A percentile compares a stretch with the other conserved stretches of the same genome.
Conservation (phyloP, 2,113 vertebrate species). For the Xenopus laevis region DNA sequence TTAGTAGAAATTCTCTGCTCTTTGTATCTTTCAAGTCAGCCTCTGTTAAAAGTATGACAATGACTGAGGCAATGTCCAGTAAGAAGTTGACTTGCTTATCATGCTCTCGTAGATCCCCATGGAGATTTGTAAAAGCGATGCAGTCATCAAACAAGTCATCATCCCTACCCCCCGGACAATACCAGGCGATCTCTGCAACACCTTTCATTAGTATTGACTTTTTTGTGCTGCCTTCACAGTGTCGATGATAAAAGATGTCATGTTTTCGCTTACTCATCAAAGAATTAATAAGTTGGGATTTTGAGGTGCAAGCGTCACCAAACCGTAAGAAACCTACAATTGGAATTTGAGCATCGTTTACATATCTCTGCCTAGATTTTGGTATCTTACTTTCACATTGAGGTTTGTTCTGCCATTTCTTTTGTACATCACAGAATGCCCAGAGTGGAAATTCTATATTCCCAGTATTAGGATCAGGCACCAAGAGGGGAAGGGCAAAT, state of each 20-base stretch:
- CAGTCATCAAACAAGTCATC: too few relatives aligned
- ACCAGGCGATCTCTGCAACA: too few relatives aligned
- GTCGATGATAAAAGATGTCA: conserved; percentile 62
- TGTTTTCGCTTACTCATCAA: conserved; percentile 62
- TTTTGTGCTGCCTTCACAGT: conserved; percentile 59
- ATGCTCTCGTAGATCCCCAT: too few relatives aligned
- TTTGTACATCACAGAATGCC: conserved; percentile 64
- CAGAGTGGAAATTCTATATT: conserved; percentile 63
- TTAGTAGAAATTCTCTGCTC: too few relatives aligned
- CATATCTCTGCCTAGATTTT: conserved; percentile 47
- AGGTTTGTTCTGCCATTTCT: too few relatives aligned
- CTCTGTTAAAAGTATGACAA: too few relatives aligned
- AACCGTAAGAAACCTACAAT: conserved; percentile 66
- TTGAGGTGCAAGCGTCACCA: conserved; percentile 63
- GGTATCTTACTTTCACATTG: too few relatives aligned
- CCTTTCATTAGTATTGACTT: conserved; percentile 60
- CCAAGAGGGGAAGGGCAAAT: conserved; percentile 67
- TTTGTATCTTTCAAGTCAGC: too few relatives aligned
- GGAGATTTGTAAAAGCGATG: too few relatives aligned
- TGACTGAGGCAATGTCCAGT: too few relatives aligned
- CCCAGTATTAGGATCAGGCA: conserved; percentile 54
- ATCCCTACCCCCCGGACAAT: too few relatives aligned
- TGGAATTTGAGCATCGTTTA: conserved; percentile 56
- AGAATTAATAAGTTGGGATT: conserved; percentile 68
- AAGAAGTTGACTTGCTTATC: too few relatives aligned